Conservation (phyloP, 2,797 vertebrate genomes). For the Enteromius treurensis region DNA sequence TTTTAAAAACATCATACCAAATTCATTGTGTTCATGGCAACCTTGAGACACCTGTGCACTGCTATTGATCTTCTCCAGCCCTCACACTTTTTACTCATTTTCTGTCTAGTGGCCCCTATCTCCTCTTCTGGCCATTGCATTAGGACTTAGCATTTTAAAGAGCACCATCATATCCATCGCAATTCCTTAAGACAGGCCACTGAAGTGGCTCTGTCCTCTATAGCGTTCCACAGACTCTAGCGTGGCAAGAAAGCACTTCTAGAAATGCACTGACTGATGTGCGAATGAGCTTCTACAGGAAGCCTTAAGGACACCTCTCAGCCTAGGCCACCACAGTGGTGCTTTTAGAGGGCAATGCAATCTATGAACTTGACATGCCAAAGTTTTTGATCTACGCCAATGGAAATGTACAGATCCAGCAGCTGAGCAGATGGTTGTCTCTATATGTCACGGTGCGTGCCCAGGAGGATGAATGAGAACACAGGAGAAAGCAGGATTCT, state of each 20-base stretch:
- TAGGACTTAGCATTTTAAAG: slow-evolving; percentile 51
- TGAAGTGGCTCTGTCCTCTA: slow-evolving; percentile 77
- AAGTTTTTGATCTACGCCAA: neutral
- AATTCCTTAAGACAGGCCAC: slow-evolving; percentile 73
- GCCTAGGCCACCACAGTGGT: neutral
- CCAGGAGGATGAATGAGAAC: too few species aligned
- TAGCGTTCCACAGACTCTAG: slow-evolving; percentile 69
- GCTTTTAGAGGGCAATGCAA: slow-evolving; percentile 2
- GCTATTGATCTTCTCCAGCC: slow-evolving; percentile 31
- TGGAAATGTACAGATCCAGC: slow-evolving; percentile 15
- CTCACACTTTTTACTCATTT: slow-evolving; percentile 30
- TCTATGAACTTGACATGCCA: neutral
- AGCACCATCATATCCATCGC: slow-evolving; percentile 17
- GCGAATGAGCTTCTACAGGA: neutral
- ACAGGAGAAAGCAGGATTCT: too few species aligned
- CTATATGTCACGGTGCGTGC: too few species aligned
- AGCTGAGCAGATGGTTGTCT: neutral
- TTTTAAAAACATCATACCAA: neutral
- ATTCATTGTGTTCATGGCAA: neutral
- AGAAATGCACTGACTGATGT: slow-evolving; percentile 15
- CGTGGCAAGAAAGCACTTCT: slow-evolving; percentile 12
- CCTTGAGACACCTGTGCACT: slow-evolving; percentile 19
- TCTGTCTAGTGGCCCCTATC: slow-evolving; percentile 30
- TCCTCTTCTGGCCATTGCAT: slow-evolving; percentile 31
- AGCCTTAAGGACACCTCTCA: slow-evolving; percentile 9